Evolutionary conservation across 1,140 invertebrate genomes (phyloP), one percentile per base, ranked within the genome.

Genomic region (Caenorhabditis inopinata): DNA sequence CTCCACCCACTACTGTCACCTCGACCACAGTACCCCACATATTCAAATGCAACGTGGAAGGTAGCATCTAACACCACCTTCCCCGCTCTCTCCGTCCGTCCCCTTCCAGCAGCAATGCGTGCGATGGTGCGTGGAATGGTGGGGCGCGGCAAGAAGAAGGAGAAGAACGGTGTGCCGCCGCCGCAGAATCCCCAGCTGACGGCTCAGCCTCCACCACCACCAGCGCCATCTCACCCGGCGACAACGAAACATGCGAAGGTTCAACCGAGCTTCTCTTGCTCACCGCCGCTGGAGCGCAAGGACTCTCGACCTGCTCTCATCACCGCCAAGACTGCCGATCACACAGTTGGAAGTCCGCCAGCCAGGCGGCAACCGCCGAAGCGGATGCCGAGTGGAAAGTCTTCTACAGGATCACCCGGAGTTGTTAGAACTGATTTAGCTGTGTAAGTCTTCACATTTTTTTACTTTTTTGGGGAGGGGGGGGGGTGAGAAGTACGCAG

Each of bases 111-210:
- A 1, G 38, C 11, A 42, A 68, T 68, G 58, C 58, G 58, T 68
- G 58, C 58, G 21, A 68, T 68, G 58, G 58, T 68, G 11, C 14
- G 58, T n/a, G 58, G 58, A 38, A 68, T 68, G 58, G 58, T 68
- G 32, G 58, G 58, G 12, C 32, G 58, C 21, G 58, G 58, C 0
- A 68, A 68, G 32, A 68, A 68, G 51, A 68, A 38, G n/a, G 58
- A 68, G 32, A 68, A 68, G 58, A 68, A 68, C 27, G 58, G 58
- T 16, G n/a, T n/a, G 1, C n/a, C 21, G 21, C 48, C 48, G 6
- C 48, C 48, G 3, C 48, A 51, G 38, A 7, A 42, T 14, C 38
- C 14, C 14, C 38, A 42, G 5, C 38, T 42, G 38, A n/a, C 38
- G 14, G 5, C 38, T 42, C 48, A 9, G 3, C 58, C 58, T 1